phyloP scores from a whole-genome alignment of 2,888 invertebrate genomes.

The Carterocephalus palaemon region DNA sequence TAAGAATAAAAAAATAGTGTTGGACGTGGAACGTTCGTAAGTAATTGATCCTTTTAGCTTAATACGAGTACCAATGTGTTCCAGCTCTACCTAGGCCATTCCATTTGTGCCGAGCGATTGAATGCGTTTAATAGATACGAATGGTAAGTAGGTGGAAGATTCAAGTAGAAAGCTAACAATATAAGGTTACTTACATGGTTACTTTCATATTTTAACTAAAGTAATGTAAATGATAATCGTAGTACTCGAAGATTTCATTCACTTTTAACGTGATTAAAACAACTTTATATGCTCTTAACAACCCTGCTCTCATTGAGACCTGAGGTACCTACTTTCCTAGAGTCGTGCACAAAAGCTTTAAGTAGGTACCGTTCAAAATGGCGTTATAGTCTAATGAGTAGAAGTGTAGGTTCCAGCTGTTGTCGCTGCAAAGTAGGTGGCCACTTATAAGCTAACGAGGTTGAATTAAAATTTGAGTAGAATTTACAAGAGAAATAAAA shows the following conservation, averaged over 20 bases:
- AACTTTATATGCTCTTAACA: not conserved
- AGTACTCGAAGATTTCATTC: too few relatives aligned
- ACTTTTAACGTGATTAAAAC: too few relatives aligned
- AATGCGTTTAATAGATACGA: conserved; percentile 11
- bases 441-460: too few relatives aligned
- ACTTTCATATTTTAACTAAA: too few relatives aligned
- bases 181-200: too few relatives aligned
- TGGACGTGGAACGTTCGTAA: conserved; percentile 1
- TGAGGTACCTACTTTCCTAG: conserved; percentile 2
- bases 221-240: too few relatives aligned
- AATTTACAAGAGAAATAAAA: too few relatives aligned
- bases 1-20: conserved; percentile 4
- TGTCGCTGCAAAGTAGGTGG: too few relatives aligned
- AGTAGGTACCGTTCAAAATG: conserved; percentile 8
- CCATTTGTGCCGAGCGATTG: conserved; percentile 10
- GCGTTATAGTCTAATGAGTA: conserved; percentile 14
- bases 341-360: conserved; percentile 3
- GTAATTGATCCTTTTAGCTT: conserved; percentile 14
- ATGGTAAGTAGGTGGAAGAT: conserved; percentile 8
- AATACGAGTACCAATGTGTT: conserved; percentile 5
- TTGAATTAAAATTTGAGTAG: too few relatives aligned
- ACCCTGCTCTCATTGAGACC: conserved; percentile 4
- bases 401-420: conserved; percentile 4
- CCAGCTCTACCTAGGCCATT: conserved; percentile 6
- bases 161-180: not conserved